A percentile compares a stretch with the other conserved stretches of the same genome.
Conservation (phyloP, 2,113 vertebrate species). For the Cariama cristata region DNA sequence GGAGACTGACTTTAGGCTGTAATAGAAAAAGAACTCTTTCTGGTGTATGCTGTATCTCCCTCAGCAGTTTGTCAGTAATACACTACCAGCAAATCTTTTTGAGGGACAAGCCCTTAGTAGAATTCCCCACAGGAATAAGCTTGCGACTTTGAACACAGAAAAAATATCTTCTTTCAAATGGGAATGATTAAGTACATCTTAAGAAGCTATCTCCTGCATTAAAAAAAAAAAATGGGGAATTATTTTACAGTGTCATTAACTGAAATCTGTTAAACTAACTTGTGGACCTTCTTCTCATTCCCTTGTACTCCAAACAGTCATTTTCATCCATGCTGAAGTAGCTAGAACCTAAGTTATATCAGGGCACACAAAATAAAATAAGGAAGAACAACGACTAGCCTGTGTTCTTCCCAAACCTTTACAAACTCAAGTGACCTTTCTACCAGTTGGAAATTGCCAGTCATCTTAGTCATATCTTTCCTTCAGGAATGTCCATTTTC, state of each 20-base stretch:
- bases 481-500: background rate
- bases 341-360: background rate
- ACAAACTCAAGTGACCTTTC: background rate
- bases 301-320: background rate
- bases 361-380: background rate
- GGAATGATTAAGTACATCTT: background rate
- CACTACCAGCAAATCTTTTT: slow-evolving; percentile 23
- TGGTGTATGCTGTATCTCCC: background rate
- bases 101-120: slow-evolving; percentile 10
- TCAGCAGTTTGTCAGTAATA: slow-evolving; percentile 24
- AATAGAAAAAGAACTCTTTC: background rate
- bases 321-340: background rate
- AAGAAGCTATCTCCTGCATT: background rate
- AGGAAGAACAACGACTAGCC: background rate
- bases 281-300: background rate
- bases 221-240: background rate
- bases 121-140: slow-evolving; percentile 33
- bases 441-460: background rate
- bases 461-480: background rate
- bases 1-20: background rate
- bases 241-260: background rate
- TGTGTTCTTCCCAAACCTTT: background rate
- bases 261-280: background rate
- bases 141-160: background rate
- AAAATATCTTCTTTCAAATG: background rate